phyloP scores from a whole-genome alignment of 2,888 invertebrate species.

The Aphodius granarius region DNA sequence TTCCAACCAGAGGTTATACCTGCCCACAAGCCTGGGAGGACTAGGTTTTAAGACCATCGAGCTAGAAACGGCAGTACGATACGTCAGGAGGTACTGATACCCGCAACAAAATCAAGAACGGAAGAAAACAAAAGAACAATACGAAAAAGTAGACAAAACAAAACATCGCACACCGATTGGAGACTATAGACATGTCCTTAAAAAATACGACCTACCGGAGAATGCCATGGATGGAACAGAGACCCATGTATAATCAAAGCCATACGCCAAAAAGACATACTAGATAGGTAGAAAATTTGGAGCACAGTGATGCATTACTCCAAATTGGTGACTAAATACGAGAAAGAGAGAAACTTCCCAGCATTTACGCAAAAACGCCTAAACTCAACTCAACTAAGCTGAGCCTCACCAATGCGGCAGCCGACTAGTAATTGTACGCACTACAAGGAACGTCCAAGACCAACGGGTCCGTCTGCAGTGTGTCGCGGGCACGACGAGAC shows the following conservation, averaged over 20 bases:
- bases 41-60: background rate
- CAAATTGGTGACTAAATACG: constrained; percentile 19
- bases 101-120: background rate
- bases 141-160: too few relatives aligned
- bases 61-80: background rate
- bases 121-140: background rate
- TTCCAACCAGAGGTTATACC: background rate
- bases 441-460: constrained; percentile 16
- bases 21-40: background rate
- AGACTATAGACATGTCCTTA: too few relatives aligned
- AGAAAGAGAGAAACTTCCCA: constrained; percentile 22
- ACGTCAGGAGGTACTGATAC: constrained; percentile 5
- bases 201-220: too few relatives aligned
- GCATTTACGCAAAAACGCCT: constrained; percentile 20
- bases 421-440: constrained; percentile 33
- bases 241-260: too few relatives aligned
- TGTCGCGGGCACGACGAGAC: constrained; percentile 27
- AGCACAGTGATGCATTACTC: constrained; percentile 30
- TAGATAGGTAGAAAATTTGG: too few relatives aligned
- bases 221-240: too few relatives aligned
- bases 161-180: too few relatives aligned
- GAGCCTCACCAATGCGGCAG: constrained; percentile 28
- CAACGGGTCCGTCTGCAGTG: constrained; percentile 20
- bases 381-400: constrained; percentile 27
- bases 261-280: too few relatives aligned